Conservation (phyloP, 2,113 vertebrate species). For the Rhinolophus ferrumequinum region DNA sequence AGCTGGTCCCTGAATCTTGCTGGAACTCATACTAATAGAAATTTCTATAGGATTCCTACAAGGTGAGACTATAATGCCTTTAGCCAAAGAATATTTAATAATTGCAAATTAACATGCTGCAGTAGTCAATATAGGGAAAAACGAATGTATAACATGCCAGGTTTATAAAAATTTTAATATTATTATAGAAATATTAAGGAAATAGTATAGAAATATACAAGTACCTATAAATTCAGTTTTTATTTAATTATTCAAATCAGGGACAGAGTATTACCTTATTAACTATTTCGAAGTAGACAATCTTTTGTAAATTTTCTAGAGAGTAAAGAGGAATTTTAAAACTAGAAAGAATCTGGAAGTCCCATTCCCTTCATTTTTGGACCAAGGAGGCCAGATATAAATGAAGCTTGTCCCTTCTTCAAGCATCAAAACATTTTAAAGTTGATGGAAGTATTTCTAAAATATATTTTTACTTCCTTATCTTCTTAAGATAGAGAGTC, state of each 20-base stretch:
- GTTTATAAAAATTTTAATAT: not conserved
- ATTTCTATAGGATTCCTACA: not conserved
- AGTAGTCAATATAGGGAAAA: slow-evolving; percentile 13
- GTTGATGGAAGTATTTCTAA: not conserved
- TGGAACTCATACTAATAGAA: slow-evolving; percentile 22
- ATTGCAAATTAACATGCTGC: slow-evolving; percentile 17
- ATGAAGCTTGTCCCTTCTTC: not conserved
- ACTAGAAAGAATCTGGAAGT: not conserved
- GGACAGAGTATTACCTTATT: not conserved
- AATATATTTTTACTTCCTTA: not conserved
- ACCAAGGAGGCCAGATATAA: not conserved
- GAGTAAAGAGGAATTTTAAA: not conserved
- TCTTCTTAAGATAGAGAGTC: not conserved
- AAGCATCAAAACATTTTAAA: not conserved
- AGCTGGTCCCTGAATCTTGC: not conserved
- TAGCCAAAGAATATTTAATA: slow-evolving; percentile 17
- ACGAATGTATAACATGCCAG: not conserved
- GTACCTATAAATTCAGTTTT: not conserved
- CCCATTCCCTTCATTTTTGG: not conserved
- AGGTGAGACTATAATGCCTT: not conserved
- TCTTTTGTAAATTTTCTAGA: not conserved
- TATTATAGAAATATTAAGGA: slow-evolving; percentile 13
- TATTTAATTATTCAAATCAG: not conserved
- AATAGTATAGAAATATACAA: not conserved
- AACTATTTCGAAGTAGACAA: slow-evolving; percentile 22